Base-by-base conservation (phyloP, 2,888 invertebrate genomes). In the Noctua janthe region DNA sequence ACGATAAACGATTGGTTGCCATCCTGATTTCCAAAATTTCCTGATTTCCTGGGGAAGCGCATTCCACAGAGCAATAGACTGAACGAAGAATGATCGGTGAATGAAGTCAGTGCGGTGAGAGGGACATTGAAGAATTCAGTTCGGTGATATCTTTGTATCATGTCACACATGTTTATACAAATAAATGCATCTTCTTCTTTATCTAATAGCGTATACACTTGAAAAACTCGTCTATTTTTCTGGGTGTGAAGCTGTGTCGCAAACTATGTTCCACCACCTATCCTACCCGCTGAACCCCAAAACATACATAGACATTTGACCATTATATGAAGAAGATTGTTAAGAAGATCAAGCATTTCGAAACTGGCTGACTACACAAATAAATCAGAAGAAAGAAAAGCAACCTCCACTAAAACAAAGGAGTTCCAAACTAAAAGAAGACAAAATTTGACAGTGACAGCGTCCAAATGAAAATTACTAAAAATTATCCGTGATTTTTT, bases 361-460 rank as follows among this genome's bases (percentile, higher is more conserved):
- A 51, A 29, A 64, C 43, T 64, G 43, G 79, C 81, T 15, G 62
- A 51, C 20, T 13, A 6, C 6, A 49, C 20, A 70, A 43, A 54
- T 43, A 43, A 23, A 10, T 0, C 59, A 35, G 23, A 79, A 71
- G 2, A 80, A 62, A 83, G 1, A 67, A 64, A 47, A 15, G 10
- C 2, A 73, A 49, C 64, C 62, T 76, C 35, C 17, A 67, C 20
- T 11, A 49, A 71, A 62, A 69, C 54, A 72, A 74, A 78, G 56
- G 69, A 87, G 80, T 67, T 73, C 29, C 49, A 82, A 78, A 81
- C 74, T 77, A 83, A 84, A 85, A 84, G 83, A 87, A 88, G 71
- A 81, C 91, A 90, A 93, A 94, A 92, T 89, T 90, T 91, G 92
- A 92, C 94, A 94, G 93, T 93, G 93, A 88, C 91, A 90, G 70